A percentile compares a stretch with the other conserved stretches of the same genome.
These are phyloP conservation scores for Butorides virescens DNA, from an alignment of 2,113 vertebrate genomes.

Conservation along the genomic window DNA sequence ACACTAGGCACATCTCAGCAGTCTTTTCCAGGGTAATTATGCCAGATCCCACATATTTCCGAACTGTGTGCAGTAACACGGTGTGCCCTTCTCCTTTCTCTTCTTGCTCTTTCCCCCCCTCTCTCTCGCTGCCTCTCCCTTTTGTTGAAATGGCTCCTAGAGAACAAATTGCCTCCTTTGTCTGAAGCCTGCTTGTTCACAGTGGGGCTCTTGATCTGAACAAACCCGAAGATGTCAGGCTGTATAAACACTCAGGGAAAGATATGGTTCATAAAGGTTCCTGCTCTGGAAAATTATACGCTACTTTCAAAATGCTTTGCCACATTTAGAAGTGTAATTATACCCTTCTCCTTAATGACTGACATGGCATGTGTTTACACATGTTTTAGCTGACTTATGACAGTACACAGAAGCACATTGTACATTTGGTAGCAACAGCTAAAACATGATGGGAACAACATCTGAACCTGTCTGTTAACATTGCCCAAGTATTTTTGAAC, in stretches of 20 bases:
- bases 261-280: conserved; percentile 69
- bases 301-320: conserved; percentile 74
- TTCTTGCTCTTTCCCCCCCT: neutral
- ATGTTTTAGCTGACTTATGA: conserved; percentile 74
- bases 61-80: neutral
- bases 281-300: conserved; percentile 72
- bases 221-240: conserved; percentile 71
- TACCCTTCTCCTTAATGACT: conserved; percentile 73
- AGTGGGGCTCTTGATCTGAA: conserved; percentile 74
- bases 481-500: conserved; percentile 18
- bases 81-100: neutral
- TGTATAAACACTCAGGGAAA: conserved; percentile 72
- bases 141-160: conserved; percentile 55
- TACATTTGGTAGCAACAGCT: conserved; percentile 50
- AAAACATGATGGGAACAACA: conserved; percentile 42
- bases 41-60: conserved; percentile 4
- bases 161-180: conserved; percentile 75
- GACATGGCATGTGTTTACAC: conserved; percentile 72
- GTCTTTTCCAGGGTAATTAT: conserved; percentile 4
- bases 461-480: conserved; percentile 23
- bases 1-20: neutral
- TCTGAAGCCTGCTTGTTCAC: conserved; percentile 70
- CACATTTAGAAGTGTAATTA: conserved; percentile 79
- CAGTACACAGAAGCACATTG: conserved; percentile 47
- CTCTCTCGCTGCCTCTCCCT: neutral